Percentiles rank a stretch among this genome's conserved stretches.
phyloP scores from a whole-genome alignment of 2,797 vertebrate genomes.

The Psittacula derbiana region DNA sequence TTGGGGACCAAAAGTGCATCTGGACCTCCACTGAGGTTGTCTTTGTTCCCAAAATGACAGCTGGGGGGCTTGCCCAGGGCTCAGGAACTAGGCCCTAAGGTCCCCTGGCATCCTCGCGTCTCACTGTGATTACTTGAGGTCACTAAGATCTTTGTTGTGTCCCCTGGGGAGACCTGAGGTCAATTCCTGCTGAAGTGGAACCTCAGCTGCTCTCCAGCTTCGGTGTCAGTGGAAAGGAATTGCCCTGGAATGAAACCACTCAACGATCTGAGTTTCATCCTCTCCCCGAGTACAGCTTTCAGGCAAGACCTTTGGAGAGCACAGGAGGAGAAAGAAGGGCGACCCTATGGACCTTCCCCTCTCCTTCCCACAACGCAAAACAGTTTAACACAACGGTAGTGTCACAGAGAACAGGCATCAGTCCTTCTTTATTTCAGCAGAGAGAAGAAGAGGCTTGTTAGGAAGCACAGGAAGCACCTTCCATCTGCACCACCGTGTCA shows the following conservation, averaged over 20 bases:
- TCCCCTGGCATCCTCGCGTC: neutral
- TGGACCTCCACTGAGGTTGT: neutral
- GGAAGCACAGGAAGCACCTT: rapidly evolving
- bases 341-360: rapidly evolving
- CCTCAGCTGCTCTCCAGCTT: neutral
- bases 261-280: rapidly evolving
- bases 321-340: rapidly evolving
- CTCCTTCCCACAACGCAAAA: rapidly evolving
- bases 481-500: neutral
- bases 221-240: rapidly evolving
- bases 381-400: rapidly evolving
- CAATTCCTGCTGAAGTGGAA: neutral
- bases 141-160: too few relatives aligned
- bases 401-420: neutral
- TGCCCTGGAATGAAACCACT: too few relatives aligned
- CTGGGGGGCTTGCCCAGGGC: neutral
- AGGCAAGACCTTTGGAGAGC: neutral
- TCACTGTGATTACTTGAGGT: neutral
- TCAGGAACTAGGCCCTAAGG: neutral
- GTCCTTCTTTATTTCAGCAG: neutral
- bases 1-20: too few relatives aligned
- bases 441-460: neutral
- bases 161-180: neutral
- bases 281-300: neutral
- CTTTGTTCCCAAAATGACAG: neutral